Percentiles rank a stretch among this genome's conserved stretches.
Evolutionary conservation across 2,113 vertebrate species (phyloP).

Genomic region (Muntiacus reevesi): DNA sequence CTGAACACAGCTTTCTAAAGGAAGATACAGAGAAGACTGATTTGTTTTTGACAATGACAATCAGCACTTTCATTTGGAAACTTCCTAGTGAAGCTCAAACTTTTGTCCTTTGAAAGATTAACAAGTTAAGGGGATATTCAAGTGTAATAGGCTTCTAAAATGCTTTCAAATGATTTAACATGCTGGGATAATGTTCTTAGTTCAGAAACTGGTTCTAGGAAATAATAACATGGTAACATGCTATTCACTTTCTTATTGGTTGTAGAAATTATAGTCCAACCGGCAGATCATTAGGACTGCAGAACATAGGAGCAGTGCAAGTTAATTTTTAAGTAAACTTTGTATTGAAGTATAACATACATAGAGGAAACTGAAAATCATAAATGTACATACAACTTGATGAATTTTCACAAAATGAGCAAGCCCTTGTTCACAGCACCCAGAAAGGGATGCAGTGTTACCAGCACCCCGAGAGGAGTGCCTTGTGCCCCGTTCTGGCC

Average conservation of each 20-base stretch:
- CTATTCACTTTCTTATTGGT: background rate
- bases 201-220: background rate
- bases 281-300: background rate
- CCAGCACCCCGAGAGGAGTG: background rate
- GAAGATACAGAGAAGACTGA: background rate
- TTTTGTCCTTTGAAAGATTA: background rate
- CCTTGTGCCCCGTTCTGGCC: rapidly evolving
- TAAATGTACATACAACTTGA: background rate
- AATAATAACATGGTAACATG: background rate
- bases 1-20: background rate
- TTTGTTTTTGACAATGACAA: background rate
- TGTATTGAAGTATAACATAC: background rate
- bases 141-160: background rate
- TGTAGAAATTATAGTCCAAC: background rate
- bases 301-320: background rate
- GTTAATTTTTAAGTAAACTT: background rate
- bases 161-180: background rate
- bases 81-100: background rate
- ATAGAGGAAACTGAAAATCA: background rate
- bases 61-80: background rate
- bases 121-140: background rate
- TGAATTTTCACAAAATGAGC: background rate
- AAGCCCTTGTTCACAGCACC: background rate
- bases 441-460: background rate
- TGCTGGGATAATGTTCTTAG: background rate